These are phyloP conservation scores for Bilobella aurantiaca DNA, from an alignment of 1,140 invertebrate species.

Conservation along the genomic window DNA sequence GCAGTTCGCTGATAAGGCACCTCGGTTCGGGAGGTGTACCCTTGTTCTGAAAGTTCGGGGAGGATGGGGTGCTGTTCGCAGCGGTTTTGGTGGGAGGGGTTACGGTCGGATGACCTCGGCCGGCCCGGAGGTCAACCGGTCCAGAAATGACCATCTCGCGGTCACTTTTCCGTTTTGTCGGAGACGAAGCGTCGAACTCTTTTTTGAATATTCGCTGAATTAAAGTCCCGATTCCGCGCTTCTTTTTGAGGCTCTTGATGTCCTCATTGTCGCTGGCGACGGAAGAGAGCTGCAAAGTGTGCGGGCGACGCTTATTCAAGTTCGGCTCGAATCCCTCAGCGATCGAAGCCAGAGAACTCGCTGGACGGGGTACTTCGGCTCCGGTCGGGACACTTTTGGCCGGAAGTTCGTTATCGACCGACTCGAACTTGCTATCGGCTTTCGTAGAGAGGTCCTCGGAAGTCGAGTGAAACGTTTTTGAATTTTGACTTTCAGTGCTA, in stretches of 20 bases:
- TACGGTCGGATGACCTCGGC: not conserved
- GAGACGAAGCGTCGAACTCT: not conserved
- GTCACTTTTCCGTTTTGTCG: not conserved
- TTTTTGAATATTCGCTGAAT: conserved; percentile 31
- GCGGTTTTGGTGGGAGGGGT: not conserved
- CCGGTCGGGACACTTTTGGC: too few species aligned
- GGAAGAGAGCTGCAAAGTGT: too few species aligned
- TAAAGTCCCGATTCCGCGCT: conserved; percentile 20
- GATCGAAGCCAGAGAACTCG: conserved; percentile 24
- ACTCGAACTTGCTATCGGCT: not conserved
- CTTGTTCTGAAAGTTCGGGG: not conserved
- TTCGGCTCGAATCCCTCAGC: conserved; percentile 14
- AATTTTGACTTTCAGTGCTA: conserved; percentile 1
- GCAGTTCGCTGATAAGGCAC: not conserved
- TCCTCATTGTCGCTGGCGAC: too few species aligned
- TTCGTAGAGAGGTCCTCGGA: too few species aligned
- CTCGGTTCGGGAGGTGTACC: not conserved
- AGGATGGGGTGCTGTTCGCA: not conserved
- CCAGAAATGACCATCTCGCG: conserved; percentile 25
- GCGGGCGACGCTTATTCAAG: too few species aligned
- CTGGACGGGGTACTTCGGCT: too few species aligned
- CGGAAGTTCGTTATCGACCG: too few species aligned
- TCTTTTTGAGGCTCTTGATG: conserved; percentile 1
- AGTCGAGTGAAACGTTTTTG: too few species aligned
- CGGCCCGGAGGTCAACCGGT: conserved; percentile 24